Base-by-base conservation (phyloP, 2,888 invertebrate genomes). In the Mythimna impura region DNA sequence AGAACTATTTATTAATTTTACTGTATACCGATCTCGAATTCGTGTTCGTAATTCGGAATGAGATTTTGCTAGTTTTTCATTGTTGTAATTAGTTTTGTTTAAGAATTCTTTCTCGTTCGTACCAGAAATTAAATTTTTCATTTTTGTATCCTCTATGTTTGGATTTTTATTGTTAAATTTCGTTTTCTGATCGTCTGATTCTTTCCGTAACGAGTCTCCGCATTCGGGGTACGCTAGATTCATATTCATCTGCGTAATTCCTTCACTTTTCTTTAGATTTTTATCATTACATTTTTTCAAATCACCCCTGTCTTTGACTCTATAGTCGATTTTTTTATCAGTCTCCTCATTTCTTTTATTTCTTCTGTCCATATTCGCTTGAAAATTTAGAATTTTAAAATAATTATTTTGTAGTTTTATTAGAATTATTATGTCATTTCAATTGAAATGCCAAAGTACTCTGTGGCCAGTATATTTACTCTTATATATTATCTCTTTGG, bases 261-360 rank as follows among this genome's bases (percentile, higher is more conserved):
- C 77, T 34, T 76, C 50, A 57, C 66, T 47, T 66, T 60, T 74
- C 70, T 70, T 43, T 0, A 67, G 43, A 54, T 65, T 60, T 34
- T 64, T 66, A 1, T 75, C 55, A 1, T 69, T 12, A 0, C 40
- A 3, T 65, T 79, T 86, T 61, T 68, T 86, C 14, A 80, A 34
- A 72, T 90, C 87, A 0, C 87, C 88, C 7, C 81, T 80, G 17
- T 90, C 90, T 52, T 79, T 87, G 43, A 70, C 81, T 10, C 80
- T 81, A 14, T 34, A 58, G 1, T 83, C 82, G 2, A 14, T 62
- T 81, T 83, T 90, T 83, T 66, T 87, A 50, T 83, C 82, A 63
- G 52, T 34, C 25, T 8, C 72, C 70, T 83, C 75, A 40, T 82
- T 65, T 61, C 60, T 25, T 64, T 82, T 83, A 50, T 78, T 80